These are phyloP conservation scores for Oligia fasciuncula DNA, from an alignment of 2,888 invertebrate genomes.

Conservation along the genomic window DNA sequence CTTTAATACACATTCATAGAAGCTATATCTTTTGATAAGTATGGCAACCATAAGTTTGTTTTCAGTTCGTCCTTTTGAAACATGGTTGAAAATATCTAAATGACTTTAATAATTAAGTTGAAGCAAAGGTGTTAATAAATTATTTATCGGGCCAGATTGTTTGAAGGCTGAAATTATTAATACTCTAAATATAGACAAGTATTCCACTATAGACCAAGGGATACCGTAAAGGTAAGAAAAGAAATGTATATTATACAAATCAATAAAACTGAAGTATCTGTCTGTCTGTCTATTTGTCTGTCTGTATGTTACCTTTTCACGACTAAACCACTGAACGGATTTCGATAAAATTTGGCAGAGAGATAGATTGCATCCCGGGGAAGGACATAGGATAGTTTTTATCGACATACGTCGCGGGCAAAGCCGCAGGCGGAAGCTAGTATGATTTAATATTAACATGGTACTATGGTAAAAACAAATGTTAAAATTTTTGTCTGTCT, in stretches of 20 bases:
- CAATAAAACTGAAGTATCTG: no score
- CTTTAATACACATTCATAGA: not conserved
- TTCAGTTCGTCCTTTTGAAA: not conserved
- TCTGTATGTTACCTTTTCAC: no score
- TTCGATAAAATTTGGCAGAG: no score
- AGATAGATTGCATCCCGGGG: no score
- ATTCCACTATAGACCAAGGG: not conserved
- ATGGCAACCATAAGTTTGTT: not conserved
- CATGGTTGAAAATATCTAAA: slow-evolving; percentile 18
- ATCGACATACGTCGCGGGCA: no score
- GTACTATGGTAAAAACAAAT: no score
- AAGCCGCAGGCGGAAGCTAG: no score
- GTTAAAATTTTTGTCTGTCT: no score
- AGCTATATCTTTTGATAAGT: not conserved
- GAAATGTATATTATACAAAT: not conserved
- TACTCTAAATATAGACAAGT: not conserved
- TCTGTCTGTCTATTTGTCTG: no score
- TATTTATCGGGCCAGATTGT: slow-evolving; percentile 3
- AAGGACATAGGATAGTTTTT: no score
- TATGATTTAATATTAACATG: no score
- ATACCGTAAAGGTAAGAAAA: not conserved
- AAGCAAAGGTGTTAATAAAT: slow-evolving; percentile 12
- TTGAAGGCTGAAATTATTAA: not conserved
- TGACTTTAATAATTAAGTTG: slow-evolving; percentile 15
- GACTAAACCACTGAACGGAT: no score